Conservation (phyloP, 2,797 vertebrate species). For the Nothura maculosa region DNA sequence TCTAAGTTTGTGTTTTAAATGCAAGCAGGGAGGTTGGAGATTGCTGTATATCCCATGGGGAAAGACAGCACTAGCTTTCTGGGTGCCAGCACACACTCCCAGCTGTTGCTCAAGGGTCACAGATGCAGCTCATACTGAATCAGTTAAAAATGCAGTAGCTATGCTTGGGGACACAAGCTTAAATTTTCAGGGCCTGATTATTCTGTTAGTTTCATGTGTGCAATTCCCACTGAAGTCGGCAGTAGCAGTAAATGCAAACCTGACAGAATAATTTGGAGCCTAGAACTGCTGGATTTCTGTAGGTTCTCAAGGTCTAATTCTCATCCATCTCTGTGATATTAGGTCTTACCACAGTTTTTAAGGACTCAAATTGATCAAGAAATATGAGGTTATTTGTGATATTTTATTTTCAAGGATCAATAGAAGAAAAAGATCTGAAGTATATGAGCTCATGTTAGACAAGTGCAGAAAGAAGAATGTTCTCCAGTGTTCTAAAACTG, state of each 20-base stretch:
- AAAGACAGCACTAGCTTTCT: conserved; percentile 63
- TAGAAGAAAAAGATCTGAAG: conserved; percentile 15
- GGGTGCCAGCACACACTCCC: conserved; percentile 62
- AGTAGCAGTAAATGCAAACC: conserved; percentile 37
- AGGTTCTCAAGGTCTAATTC: neutral
- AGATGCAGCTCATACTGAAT: conserved; percentile 62
- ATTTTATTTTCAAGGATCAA: conserved; percentile 15
- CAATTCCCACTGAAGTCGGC: conserved; percentile 71
- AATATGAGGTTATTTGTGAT: neutral
- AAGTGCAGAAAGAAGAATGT: conserved; percentile 37
- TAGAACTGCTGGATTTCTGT: conserved; percentile 23
- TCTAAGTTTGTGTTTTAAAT: conserved; percentile 55
- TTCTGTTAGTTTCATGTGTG: conserved; percentile 62
- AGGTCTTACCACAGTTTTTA: conserved; percentile 41
- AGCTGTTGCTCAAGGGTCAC: conserved; percentile 66
- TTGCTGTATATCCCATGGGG: conserved; percentile 54
- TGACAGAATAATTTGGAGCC: conserved; percentile 55
- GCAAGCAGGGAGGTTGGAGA: conserved; percentile 53
- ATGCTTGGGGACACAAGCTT: conserved; percentile 60
- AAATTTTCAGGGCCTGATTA: conserved; percentile 73
- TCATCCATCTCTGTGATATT: neutral
- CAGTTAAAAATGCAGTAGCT: conserved; percentile 68
- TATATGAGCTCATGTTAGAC: conserved; percentile 2
- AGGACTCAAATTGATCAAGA: neutral
- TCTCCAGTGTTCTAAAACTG: conserved; percentile 15